A percentile compares a stretch with the other conserved stretches of the same genome.
phyloP scores from a whole-genome alignment of 2,888 invertebrate genomes.

The Schrankia costaestrigalis region DNA sequence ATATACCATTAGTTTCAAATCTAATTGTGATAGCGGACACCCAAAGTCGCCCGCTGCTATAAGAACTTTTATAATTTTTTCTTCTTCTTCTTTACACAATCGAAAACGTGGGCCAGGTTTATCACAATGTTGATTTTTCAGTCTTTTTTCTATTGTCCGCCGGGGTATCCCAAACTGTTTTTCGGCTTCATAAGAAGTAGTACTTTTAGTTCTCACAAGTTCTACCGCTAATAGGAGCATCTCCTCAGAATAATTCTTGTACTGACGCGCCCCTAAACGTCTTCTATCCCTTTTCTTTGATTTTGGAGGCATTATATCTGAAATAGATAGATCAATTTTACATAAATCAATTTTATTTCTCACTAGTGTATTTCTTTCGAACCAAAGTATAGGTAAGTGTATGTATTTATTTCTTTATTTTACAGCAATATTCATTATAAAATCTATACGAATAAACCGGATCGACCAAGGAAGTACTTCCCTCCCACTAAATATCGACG shows the following conservation, averaged over 20 bases:
- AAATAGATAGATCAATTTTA: not conserved
- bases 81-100: not conserved
- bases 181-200: slow-evolving; percentile 4
- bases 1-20: not conserved
- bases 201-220: not conserved
- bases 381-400: too few relatives aligned
- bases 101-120: slow-evolving; percentile 4
- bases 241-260: not conserved
- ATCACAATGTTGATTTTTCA: slow-evolving; percentile 3
- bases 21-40: not conserved
- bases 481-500: too few relatives aligned
- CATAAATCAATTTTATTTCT: too few relatives aligned
- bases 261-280: not conserved
- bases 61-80: not conserved
- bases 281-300: not conserved
- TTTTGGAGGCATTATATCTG: not conserved
- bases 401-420: not conserved
- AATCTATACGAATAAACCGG: too few relatives aligned
- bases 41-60: not conserved
- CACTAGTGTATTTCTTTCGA: too few relatives aligned
- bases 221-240: not conserved
- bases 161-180: slow-evolving; percentile 5
- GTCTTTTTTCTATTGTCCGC: slow-evolving; percentile 3
- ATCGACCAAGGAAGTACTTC: too few relatives aligned
- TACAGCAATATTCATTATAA: not conserved